Conservation (phyloP, 2,113 vertebrate genomes). For the Alethe castanea region DNA sequence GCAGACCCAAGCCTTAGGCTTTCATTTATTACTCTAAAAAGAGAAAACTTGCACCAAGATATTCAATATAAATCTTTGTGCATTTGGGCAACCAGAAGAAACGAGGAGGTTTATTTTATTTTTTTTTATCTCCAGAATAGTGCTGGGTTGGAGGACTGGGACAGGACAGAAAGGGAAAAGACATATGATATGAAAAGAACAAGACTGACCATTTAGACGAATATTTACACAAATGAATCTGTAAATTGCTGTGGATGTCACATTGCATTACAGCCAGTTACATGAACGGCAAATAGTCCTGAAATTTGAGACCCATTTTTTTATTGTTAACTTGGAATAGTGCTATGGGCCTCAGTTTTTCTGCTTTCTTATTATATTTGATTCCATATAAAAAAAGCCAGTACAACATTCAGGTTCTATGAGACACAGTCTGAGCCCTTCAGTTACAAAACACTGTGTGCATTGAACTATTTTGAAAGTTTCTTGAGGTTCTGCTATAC, state of each 20-base stretch:
- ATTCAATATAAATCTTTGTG: not conserved
- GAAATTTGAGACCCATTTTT: not conserved
- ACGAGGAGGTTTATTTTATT: fast-evolving
- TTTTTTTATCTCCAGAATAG: not conserved
- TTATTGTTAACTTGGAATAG: not conserved
- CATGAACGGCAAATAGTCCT: not conserved
- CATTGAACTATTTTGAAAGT: not conserved
- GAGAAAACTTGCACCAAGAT: not conserved
- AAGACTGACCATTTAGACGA: not conserved
- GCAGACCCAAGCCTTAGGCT: not conserved
- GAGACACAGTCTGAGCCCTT: not conserved
- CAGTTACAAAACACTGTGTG: not conserved
- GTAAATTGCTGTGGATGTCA: not conserved
- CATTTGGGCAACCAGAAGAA: not conserved
- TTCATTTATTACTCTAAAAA: not conserved
- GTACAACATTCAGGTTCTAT: not conserved
- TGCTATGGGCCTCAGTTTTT: not conserved
- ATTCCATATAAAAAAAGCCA: not conserved
- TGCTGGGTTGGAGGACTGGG: not conserved
- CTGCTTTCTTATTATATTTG: not conserved
- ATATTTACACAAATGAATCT: not conserved
- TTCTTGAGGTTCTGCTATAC: not conserved
- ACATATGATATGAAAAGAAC: not conserved
- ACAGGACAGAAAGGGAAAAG: not conserved
- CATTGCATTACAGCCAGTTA: not conserved